Evolutionary conservation across 1,140 invertebrate species (phyloP), one percentile per base, ranked within the genome.

Genomic region (Saxidomus purpurata): DNA sequence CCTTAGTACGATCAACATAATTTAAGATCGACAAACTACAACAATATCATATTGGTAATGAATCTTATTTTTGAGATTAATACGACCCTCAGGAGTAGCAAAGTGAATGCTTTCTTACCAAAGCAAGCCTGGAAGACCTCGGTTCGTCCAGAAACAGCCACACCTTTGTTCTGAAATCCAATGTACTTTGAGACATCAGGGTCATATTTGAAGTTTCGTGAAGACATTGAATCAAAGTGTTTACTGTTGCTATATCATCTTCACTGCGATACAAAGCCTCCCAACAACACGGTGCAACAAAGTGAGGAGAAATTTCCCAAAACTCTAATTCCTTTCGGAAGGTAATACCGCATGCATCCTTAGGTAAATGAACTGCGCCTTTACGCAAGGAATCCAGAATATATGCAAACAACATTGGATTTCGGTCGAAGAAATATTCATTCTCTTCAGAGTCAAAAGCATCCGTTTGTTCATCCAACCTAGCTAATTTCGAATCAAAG

Each of bases 331-430:
- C 89, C 22, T 90, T 55, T 59, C 85, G 71, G 34, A 92, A 90
- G 25, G 80, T 89, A n/a, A 82, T 76, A 25, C 89, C 98, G 96
- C 98, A 99, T 98, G 99, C 99, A 96, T 99, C 98, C 95, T 99
- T 98, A 91, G 99, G 98, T 94, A 99, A 97, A 96, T 99, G 98
- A 77, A 99, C 96, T 95, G 99, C 99, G 36, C 98, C 98, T 85
- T 98, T 99, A 89, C 98, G 97, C 96, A 99, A 99, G 96, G 99
- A 99, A 96, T 99, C 99, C 88, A 99, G 96, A 90, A 99, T 98
- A 86, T 98, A 98, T 96, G 97, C 98, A 96, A 99, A 99, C 92
- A 98, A 98, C 94, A 98, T 98, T 83, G 98, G 98, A 96, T 99
- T 98, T 80, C 98, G 97, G 96, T 99, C 98, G 96, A 99, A 99